Conservation (phyloP, 1,140 invertebrate species). For the Planococcus citri region DNA sequence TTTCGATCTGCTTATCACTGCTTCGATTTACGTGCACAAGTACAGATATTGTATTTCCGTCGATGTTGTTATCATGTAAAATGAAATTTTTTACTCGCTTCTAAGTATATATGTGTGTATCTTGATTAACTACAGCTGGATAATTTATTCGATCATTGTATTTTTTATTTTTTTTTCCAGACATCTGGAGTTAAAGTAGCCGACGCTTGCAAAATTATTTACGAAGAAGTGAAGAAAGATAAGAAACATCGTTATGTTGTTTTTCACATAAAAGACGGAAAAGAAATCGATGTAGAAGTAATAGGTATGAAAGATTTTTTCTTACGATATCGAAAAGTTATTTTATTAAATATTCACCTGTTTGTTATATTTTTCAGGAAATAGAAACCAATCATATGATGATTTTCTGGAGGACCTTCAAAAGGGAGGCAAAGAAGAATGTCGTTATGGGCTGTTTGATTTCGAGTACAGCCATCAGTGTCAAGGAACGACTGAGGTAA, state of each 20-base stretch:
- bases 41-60: too few relatives aligned
- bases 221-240: constrained; percentile 94
- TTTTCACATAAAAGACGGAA: constrained; percentile 88
- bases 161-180: constrained; percentile 41
- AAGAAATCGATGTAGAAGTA: constrained; percentile 83
- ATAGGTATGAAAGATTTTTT: constrained; percentile 43
- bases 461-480: constrained; percentile 92
- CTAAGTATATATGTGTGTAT: too few relatives aligned
- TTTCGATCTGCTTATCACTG: too few relatives aligned
- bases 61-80: too few relatives aligned
- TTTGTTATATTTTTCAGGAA: constrained; percentile 33
- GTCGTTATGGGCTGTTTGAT: constrained; percentile 88
- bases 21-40: too few relatives aligned
- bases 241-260: constrained; percentile 94
- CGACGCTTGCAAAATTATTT: constrained; percentile 84
- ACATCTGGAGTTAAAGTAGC: constrained; percentile 91
- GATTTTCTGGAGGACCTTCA: constrained; percentile 81
- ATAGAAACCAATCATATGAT: constrained; percentile 76
- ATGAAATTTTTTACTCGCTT: too few relatives aligned
- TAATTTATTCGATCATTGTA: too few relatives aligned
- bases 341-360: constrained; percentile 7
- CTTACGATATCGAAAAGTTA: background rate
- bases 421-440: constrained; percentile 75
- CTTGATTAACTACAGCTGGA: too few relatives aligned
- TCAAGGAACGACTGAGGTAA: constrained; percentile 76